Evolutionary conservation across 2,113 vertebrate species (phyloP).

Genomic region (Circaetus gallicus): DNA sequence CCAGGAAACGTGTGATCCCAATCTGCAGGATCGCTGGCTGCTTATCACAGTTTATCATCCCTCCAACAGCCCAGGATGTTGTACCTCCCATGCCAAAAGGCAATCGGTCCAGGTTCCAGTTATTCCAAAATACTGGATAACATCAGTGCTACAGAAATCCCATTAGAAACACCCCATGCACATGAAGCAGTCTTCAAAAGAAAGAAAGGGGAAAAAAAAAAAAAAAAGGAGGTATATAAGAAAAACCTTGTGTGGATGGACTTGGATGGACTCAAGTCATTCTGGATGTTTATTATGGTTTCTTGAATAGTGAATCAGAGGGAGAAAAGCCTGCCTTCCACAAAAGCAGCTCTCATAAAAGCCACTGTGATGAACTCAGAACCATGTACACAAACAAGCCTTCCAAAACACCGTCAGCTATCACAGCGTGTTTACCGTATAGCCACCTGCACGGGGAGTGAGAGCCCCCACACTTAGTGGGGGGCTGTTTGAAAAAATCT

Average conservation of each 20-base stretch:
- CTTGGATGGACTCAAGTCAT: not conserved
- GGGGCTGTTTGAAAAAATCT: not conserved
- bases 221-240: not conserved
- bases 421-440: not conserved
- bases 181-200: not conserved
- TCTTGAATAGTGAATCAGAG: not conserved
- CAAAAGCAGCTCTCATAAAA: not conserved
- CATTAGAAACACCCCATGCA: not conserved
- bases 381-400: not conserved
- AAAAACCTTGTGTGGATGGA: not conserved
- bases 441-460: not conserved
- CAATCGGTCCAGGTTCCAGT: not conserved
- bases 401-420: not conserved
- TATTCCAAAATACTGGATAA: not conserved
- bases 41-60: not conserved
- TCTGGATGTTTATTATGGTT: not conserved
- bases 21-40: rapidly evolving
- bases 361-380: not conserved
- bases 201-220: not conserved
- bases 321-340: not conserved
- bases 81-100: not conserved
- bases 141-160: not conserved
- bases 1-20: rapidly evolving
- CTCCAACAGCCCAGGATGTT: not conserved
- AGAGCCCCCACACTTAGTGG: not conserved